phyloP scores from a whole-genome alignment of 2,888 invertebrate species.

The Aricia artaxerxes region DNA sequence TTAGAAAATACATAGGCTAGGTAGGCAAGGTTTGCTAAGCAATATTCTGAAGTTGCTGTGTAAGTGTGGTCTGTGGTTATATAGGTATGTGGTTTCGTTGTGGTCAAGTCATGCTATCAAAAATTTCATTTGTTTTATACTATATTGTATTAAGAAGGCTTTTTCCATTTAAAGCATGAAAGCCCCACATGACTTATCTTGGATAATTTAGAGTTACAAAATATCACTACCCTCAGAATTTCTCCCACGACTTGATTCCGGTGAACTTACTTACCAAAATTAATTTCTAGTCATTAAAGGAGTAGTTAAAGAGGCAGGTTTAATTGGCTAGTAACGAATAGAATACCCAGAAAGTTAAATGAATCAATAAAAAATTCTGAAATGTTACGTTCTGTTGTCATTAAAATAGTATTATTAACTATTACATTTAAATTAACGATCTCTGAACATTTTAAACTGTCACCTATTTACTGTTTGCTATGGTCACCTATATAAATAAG shows the following conservation, averaged over 20 bases:
- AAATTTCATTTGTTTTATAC: background rate
- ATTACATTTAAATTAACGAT: background rate
- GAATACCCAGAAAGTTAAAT: background rate
- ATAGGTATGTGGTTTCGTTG: no score
- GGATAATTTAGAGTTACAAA: no score
- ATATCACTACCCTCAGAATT: no score
- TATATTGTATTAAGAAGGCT: background rate
- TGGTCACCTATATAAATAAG: slow-evolving; percentile 7
- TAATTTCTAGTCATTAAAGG: background rate
- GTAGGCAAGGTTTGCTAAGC: background rate
- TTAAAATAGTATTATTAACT: background rate
- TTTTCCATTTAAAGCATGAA: background rate
- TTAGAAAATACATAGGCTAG: background rate
- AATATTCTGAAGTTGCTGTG: background rate
- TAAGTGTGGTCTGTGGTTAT: background rate
- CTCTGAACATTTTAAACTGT: background rate
- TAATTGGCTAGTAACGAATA: background rate
- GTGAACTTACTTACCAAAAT: no score
- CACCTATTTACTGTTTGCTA: background rate
- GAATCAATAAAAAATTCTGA: background rate
- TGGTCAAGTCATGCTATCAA: background rate
- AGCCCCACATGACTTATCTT: background rate
- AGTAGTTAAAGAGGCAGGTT: background rate
- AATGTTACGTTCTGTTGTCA: background rate
- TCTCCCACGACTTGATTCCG: no score